Base-by-base conservation (phyloP, 2,797 vertebrate species). In the Adelosebastes latens region DNA sequence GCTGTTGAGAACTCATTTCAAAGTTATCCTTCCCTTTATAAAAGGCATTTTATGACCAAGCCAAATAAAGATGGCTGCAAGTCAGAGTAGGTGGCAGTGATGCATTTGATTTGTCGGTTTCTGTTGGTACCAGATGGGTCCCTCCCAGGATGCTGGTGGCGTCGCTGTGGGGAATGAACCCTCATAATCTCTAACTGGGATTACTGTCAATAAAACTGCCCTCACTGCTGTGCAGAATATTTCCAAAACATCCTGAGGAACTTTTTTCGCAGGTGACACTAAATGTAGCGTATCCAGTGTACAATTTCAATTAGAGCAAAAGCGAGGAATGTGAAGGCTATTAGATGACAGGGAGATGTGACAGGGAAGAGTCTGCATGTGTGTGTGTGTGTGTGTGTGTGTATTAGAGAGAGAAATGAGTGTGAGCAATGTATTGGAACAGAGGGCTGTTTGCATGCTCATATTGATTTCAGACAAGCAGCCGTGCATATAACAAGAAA, bases 1-100 rank as follows among this genome's bases (percentile, higher is more conserved):
- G 80, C 81, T 64, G 63, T 80, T 72, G 81, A 90, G 70, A 91
- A 86, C 83, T 90, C 39, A 88, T 91, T 93, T 89, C 73, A 80
- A 88, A 88, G 74, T 87, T 88, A 88, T 88, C 72, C 77, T 72
- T 85, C 77, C 72, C 73, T 87, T 88, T 42, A 42, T 42, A 85
- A 89, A 70, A 66, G 81, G 70, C 81, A 78, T 84, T 90, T 90
- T 93, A 89, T 83, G 84, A 88, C 80, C 72, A 77, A 77, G 84
- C 68, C 63, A 87, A 90, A 93, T 87, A 87, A 90, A 91, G 84
- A 93, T 52, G 74, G 82, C 82, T 81, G 27, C 27, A 8, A 83
- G 76, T 85, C 77, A 74, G 68, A 79, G 75, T 81, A 72, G 68
- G 46, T 86, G 84, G 82, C 81, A 89, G 80, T 89, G 88, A 90